Evolutionary conservation across 2,113 vertebrate species (phyloP).

Genomic region (Alexandromys fortis): DNA sequence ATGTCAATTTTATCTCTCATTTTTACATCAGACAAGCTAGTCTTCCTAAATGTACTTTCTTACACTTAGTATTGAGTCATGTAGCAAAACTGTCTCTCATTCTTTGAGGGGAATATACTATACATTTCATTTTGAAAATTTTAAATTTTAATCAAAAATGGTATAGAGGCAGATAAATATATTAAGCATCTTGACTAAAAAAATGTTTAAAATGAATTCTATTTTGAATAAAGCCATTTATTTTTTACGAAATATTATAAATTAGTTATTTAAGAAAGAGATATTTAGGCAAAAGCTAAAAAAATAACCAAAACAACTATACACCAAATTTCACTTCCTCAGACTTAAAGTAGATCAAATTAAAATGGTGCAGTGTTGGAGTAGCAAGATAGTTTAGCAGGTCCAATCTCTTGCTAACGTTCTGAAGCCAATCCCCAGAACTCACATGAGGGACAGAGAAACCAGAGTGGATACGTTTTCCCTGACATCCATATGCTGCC

Average conservation of each 20-base stretch:
- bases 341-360: background rate
- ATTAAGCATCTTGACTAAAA: background rate
- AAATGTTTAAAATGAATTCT: background rate
- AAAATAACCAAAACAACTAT: background rate
- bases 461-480: too few species aligned
- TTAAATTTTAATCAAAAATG: background rate
- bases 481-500: too few species aligned
- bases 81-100: background rate
- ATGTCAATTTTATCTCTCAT: background rate
- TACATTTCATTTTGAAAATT: background rate
- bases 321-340: background rate
- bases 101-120: background rate
- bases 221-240: background rate
- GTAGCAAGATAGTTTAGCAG: background rate
- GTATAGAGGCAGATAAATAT: background rate
- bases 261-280: background rate
- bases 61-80: background rate
- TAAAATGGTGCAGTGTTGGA: background rate
- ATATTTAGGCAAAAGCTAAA: background rate
- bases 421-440: background rate
- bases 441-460: background rate
- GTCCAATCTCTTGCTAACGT: background rate
- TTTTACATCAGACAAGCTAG: background rate
- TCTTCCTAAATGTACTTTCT: background rate
- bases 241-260: slow-evolving; percentile 1